Evolutionary conservation across 2,113 vertebrate genomes (phyloP).

Genomic region (Heterotilapia buettikoferi): DNA sequence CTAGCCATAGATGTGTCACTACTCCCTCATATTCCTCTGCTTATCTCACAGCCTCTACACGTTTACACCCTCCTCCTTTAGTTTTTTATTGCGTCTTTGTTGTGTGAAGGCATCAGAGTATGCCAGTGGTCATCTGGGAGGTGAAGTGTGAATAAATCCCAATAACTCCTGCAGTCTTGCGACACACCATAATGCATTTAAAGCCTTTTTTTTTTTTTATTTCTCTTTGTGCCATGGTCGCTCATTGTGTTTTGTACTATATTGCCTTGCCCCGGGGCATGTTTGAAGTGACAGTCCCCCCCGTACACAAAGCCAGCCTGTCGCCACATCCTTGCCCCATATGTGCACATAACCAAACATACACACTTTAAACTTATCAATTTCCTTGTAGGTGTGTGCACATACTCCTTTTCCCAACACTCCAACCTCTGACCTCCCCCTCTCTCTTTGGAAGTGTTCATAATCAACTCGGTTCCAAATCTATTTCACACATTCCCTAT

Average conservation of each 20-base stretch:
- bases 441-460: conserved; percentile 3
- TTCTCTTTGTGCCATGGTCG: conserved; percentile 8
- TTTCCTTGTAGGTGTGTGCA: neutral
- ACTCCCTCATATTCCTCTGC: neutral
- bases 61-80: neutral
- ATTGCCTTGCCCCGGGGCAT: conserved; percentile 43
- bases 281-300: conserved; percentile 24
- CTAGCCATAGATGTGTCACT: conserved; percentile 29
- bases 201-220: neutral
- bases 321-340: neutral
- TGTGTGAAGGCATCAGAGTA: neutral
- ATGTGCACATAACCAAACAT: conserved; percentile 27
- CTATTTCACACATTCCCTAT: conserved; percentile 35
- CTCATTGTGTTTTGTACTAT: conserved; percentile 27
- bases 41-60: neutral
- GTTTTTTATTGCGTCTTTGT: conserved; percentile 35
- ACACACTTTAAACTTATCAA: neutral
- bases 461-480: conserved; percentile 23
- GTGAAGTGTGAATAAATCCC: conserved; percentile 53
- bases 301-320: neutral
- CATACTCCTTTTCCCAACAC: neutral
- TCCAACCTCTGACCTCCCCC: conserved; percentile 20
- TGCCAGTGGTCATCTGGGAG: conserved; percentile 48
- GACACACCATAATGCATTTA: conserved; percentile 23
- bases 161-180: conserved; percentile 36